These are phyloP conservation scores for Mactromeris polynyma DNA, from an alignment of 2,888 invertebrate species.

Conservation along the genomic window DNA sequence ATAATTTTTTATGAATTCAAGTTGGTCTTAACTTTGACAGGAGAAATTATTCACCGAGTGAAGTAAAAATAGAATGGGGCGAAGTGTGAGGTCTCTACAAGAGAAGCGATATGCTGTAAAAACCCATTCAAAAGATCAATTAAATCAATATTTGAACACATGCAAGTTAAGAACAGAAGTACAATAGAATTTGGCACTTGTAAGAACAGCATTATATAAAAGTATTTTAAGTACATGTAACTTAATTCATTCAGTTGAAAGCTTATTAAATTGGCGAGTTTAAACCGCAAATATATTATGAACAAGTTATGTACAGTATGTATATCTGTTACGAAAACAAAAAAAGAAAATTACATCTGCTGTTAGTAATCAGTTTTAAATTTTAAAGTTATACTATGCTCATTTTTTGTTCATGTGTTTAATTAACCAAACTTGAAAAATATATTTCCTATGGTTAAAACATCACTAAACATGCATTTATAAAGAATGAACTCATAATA, in stretches of 20 bases:
- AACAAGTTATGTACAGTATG: neutral
- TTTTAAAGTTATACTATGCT: too few relatives aligned
- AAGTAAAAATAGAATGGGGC: neutral
- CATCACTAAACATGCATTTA: too few relatives aligned
- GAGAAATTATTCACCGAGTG: neutral
- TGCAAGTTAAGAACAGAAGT: neutral
- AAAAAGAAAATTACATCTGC: neutral
- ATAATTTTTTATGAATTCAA: constrained; percentile 12
- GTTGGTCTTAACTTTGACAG: neutral
- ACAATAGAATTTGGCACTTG: neutral
- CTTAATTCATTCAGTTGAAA: neutral
- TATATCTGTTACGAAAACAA: neutral
- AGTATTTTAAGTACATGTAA: neutral
- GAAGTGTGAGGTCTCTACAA: neutral
- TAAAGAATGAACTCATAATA: too few relatives aligned
- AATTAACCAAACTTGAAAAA: too few relatives aligned
- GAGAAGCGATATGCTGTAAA: neutral
- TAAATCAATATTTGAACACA: neutral
- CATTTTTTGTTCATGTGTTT: too few relatives aligned
- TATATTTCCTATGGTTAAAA: too few relatives aligned
- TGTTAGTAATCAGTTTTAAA: too few relatives aligned
- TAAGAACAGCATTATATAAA: neutral
- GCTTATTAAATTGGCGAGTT: neutral
- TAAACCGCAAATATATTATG: neutral
- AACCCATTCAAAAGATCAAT: neutral